Evolutionary conservation across 1,140 invertebrate genomes (phyloP), one percentile per base, ranked within the genome.

Genomic region (Drosophila kepulauana): DNA sequence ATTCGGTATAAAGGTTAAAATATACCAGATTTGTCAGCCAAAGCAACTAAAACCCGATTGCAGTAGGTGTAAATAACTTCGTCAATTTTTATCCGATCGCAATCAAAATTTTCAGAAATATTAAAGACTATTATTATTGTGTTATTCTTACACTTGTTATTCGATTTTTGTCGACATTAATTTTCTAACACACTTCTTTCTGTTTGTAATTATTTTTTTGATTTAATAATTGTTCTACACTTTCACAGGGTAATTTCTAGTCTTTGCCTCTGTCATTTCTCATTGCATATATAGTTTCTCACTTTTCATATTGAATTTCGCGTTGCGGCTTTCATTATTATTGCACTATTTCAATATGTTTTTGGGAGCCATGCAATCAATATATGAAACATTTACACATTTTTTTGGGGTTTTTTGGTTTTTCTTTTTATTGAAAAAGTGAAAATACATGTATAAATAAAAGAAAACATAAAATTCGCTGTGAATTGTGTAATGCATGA

Each of bases 271-370:
- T 10, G n/a, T 25, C 11, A 1, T 35, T 43, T 5, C 1, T 4
- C 25, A 28, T 51, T 51, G 5, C 6, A 33, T 33, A 33, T 41
- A 11, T 3, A 11, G 33, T 8, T 33, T 15, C 45, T n/a, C 10
- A 48, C 28, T 62, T 16, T 35, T 45, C 45, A 43, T 69, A 33
- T 33, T 68, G n/a, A 13, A 41, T 7, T 56, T 56, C 51, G n/a
- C 35, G 72, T 54, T 35, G 70, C 46, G 63, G 67, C 61, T 79
- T 79, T 82, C 67, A 69, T 79, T 71, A 82, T 84, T 84, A 76
- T 84, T 79, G 61, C 76, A 79, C 67, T 69, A 79, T 77, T 65
- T 59, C 64, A 13, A 78, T 59, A 77, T 72, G 73, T 67, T 67
- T 25, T 63, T 62, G 28, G 38, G 11, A 10, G 43, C 59, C 68